phyloP scores from a whole-genome alignment of 53 echinoderm and acorn worm species.

The Paelopatides confundens region DNA sequence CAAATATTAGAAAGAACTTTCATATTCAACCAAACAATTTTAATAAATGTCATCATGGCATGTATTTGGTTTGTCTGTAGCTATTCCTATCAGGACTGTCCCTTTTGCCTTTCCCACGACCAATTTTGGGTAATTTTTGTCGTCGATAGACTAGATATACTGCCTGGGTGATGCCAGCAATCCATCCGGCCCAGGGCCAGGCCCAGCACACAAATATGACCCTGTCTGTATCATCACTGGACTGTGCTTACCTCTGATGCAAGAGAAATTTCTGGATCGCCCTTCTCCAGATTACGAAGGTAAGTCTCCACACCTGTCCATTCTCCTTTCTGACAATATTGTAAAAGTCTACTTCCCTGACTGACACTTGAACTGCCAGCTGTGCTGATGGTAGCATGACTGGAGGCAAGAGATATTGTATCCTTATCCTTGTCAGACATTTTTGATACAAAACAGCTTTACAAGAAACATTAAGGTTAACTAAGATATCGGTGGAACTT shows the following conservation, averaged over 20 bases:
- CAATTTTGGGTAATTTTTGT: too few relatives aligned
- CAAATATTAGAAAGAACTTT: too few relatives aligned
- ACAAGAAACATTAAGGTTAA: background rate
- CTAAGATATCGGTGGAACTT: background rate
- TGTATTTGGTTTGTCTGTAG: too few relatives aligned
- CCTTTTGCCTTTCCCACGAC: too few relatives aligned
- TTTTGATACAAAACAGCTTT: background rate
- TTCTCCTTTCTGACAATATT: slow-evolving; percentile 78
- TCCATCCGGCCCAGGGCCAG: too few relatives aligned
- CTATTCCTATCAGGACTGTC: too few relatives aligned
- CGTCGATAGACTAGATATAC: too few relatives aligned
- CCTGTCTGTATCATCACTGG: background rate
- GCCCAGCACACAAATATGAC: too few relatives aligned
- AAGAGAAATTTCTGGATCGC: slow-evolving; percentile 79
- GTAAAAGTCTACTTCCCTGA: slow-evolving; percentile 67
- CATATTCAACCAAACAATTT: too few relatives aligned
- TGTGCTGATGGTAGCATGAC: slow-evolving; percentile 41
- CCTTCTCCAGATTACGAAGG: slow-evolving; percentile 72
- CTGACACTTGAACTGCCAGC: slow-evolving; percentile 3
- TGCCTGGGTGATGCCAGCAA: too few relatives aligned
- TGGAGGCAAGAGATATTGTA: slow-evolving; percentile 37
- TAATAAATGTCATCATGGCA: too few relatives aligned
- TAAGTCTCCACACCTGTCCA: slow-evolving; percentile 84
- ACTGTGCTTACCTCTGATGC: slow-evolving; percentile 72
- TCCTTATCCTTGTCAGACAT: slow-evolving; percentile 27